Conservation (phyloP, 1,140 invertebrate species). For the Drosophila mayri region DNA sequence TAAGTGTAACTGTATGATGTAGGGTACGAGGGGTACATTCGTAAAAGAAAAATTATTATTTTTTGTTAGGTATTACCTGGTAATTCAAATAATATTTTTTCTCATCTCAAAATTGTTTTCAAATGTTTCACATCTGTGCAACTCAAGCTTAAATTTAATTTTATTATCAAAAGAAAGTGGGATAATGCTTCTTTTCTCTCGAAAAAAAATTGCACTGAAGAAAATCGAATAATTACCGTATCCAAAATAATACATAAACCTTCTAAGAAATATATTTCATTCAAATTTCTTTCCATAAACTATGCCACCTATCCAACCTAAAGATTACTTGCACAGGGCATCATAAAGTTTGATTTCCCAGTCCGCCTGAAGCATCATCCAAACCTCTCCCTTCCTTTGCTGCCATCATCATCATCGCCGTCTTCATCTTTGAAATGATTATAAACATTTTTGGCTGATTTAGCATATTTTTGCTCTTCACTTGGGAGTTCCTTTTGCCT, state of each 20-base stretch:
- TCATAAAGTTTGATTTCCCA: constrained; percentile 10
- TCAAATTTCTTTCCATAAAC: neutral
- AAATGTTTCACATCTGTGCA: no score
- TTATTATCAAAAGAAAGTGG: no score
- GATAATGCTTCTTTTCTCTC: no score
- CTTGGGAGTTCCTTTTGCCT: constrained; percentile 31
- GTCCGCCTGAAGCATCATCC: neutral
- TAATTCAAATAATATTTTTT: no score
- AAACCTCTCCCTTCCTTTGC: neutral
- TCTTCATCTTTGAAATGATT: constrained; percentile 68
- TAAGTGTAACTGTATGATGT: constrained; percentile 28
- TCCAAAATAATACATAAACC: no score
- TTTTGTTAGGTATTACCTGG: no score
- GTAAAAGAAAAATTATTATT: no score
- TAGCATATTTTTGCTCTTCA: constrained; percentile 67
- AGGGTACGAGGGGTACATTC: constrained; percentile 1
- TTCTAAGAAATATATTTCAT: no score
- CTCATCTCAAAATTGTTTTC: no score
- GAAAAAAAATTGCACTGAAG: no score
- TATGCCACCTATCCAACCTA: neutral
- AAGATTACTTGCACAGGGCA: neutral
- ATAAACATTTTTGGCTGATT: constrained; percentile 79
- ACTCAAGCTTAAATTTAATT: no score
- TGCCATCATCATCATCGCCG: constrained; percentile 45
- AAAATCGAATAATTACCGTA: no score